Percentiles rank a stretch among this genome's conserved stretches.
These are phyloP conservation scores for Echiichthys vipera DNA, from an alignment of 2,797 vertebrate species.

Conservation along the genomic window DNA sequence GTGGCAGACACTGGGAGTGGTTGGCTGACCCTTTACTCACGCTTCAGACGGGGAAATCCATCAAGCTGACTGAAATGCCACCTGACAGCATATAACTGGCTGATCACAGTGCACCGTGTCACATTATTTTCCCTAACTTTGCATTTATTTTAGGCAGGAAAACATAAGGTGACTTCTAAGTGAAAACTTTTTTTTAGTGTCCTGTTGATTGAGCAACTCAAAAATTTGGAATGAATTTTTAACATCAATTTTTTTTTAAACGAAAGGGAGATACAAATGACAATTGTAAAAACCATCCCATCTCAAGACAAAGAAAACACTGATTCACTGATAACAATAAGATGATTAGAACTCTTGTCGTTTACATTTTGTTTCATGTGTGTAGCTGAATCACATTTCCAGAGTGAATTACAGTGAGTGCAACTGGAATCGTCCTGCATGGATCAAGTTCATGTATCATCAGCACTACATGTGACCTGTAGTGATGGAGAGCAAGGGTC, in stretches of 20 bases:
- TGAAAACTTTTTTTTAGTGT: neutral
- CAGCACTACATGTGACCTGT: conserved; percentile 41
- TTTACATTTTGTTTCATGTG: neutral
- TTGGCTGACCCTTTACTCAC: conserved; percentile 68
- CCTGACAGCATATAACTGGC: conserved; percentile 55
- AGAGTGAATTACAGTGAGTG: conserved; percentile 27
- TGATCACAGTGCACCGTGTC: conserved; percentile 12
- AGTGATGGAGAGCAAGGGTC: conserved; percentile 43
- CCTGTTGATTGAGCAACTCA: neutral
- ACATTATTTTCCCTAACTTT: conserved; percentile 13
- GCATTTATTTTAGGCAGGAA: neutral
- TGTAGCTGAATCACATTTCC: conserved; percentile 36
- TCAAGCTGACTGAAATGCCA: conserved; percentile 65
- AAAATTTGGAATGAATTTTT: neutral
- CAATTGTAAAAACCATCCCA: neutral
- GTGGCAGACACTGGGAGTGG: conserved; percentile 61
- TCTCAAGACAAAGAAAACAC: neutral
- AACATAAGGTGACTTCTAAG: neutral
- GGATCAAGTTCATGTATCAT: conserved; percentile 58
- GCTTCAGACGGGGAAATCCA: conserved; percentile 69
- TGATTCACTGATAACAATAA: neutral
- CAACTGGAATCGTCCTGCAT: conserved; percentile 33
- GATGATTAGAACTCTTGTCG: neutral
- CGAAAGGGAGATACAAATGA: neutral
- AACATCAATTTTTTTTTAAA: neutral